Percentiles rank a stretch among this genome's conserved stretches.
These are phyloP conservation scores for Cataglyphis livida DNA, from an alignment of 2,888 invertebrate genomes.

Conservation along the genomic window DNA sequence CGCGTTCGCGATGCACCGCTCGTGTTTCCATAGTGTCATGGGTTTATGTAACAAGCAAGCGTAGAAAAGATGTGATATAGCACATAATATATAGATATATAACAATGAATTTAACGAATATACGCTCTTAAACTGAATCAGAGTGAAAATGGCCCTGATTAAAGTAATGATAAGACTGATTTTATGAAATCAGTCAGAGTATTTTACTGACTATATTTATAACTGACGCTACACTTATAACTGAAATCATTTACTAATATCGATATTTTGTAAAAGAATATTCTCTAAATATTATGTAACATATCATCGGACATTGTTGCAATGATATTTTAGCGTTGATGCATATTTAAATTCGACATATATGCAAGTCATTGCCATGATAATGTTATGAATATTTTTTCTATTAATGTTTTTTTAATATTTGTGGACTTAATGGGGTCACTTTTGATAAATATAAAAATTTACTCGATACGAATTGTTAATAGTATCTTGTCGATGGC, in stretches of 20 bases:
- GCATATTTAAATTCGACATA: background rate
- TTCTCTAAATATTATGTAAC: background rate
- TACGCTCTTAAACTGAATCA: background rate
- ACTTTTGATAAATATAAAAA: background rate
- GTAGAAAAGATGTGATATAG: background rate
- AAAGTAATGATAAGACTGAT: background rate
- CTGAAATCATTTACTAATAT: background rate
- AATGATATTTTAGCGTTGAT: background rate
- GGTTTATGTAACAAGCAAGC: background rate
- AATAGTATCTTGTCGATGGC: background rate
- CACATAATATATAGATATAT: background rate
- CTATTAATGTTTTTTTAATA: background rate
- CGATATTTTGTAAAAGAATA: too few species aligned
- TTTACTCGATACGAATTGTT: background rate
- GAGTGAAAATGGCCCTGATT: background rate
- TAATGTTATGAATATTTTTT: background rate
- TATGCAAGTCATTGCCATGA: background rate
- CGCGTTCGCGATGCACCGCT: constrained; percentile 47
- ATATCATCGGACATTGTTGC: background rate
- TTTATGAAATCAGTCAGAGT: background rate
- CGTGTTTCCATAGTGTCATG: constrained; percentile 24
- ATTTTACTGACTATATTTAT: too few species aligned
- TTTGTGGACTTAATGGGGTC: background rate
- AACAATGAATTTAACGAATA: constrained; percentile 9
- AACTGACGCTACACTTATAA: too few species aligned